phyloP scores from a whole-genome alignment of 2,113 vertebrate genomes.

The Hypocryptadius cinnamomeus region DNA sequence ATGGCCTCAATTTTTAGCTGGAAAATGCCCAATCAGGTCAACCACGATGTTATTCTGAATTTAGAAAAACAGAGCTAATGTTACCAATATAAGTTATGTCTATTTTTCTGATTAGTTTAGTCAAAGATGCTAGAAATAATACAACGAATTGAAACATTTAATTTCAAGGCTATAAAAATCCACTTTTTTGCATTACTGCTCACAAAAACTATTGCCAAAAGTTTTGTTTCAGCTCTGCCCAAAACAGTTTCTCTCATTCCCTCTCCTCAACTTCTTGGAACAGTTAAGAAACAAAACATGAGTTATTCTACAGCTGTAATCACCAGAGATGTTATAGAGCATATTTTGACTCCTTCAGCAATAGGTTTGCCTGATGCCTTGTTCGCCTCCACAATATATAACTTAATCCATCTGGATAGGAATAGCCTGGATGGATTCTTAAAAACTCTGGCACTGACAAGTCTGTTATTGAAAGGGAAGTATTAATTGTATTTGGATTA shows the following conservation, averaged over 20 bases:
- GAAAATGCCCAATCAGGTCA: background rate
- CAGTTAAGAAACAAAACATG: slow-evolving; percentile 20
- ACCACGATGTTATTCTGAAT: background rate
- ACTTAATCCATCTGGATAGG: slow-evolving; percentile 38
- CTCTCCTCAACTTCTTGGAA: slow-evolving; percentile 37
- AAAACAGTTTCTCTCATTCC: slow-evolving; percentile 30
- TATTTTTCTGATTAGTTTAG: background rate
- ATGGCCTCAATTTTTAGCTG: background rate
- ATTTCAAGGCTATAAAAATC: background rate
- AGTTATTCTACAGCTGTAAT: slow-evolving; percentile 42
- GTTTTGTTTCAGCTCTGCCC: slow-evolving; percentile 27
- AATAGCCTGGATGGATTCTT: slow-evolving; percentile 1
- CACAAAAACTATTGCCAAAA: background rate
- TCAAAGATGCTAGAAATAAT: background rate
- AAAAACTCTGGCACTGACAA: slow-evolving; percentile 26
- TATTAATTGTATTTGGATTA: slow-evolving; percentile 36
- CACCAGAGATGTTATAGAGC: slow-evolving; percentile 30
- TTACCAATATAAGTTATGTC: background rate
- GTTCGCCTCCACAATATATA: background rate
- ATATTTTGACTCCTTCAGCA: slow-evolving; percentile 32
- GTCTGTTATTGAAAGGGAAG: slow-evolving; percentile 24
- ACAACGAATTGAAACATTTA: background rate
- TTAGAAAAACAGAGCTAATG: background rate
- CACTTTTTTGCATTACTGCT: background rate
- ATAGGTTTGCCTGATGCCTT: slow-evolving; percentile 1